These are phyloP conservation scores for Drosophila cognata DNA, from an alignment of 2,888 invertebrate species.

Conservation along the genomic window DNA sequence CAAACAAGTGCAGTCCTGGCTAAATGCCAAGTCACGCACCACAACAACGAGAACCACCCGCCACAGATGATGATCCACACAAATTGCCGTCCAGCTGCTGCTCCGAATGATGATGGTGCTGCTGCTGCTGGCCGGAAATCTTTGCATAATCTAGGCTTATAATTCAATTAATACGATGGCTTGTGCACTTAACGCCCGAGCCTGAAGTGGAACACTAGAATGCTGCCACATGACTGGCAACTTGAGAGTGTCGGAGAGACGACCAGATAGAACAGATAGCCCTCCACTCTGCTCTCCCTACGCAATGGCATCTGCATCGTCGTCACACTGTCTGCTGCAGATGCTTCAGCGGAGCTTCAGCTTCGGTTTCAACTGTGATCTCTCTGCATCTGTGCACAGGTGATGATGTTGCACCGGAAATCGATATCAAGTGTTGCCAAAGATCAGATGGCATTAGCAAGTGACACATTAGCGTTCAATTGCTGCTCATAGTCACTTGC, in stretches of 20 bases:
- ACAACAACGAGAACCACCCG: slow-evolving; percentile 34
- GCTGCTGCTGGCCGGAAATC: slow-evolving; percentile 77
- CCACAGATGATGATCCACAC: slow-evolving; percentile 64
- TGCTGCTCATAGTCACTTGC: slow-evolving; percentile 35
- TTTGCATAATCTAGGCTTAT: slow-evolving; percentile 83
- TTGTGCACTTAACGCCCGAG: slow-evolving; percentile 71
- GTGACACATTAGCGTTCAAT: slow-evolving; percentile 61
- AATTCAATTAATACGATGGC: slow-evolving; percentile 83
- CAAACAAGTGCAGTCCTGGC: slow-evolving; percentile 76
- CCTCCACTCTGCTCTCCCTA: too few relatives aligned
- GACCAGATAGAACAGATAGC: neutral
- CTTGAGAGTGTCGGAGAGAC: slow-evolving; percentile 56
- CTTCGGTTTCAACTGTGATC: slow-evolving; percentile 13
- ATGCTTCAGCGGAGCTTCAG: slow-evolving; percentile 29
- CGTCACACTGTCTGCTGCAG: slow-evolving; percentile 68
- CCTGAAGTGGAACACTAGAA: slow-evolving; percentile 79
- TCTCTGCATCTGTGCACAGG: slow-evolving; percentile 44
- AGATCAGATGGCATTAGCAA: slow-evolving; percentile 56
- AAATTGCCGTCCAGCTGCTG: slow-evolving; percentile 67
- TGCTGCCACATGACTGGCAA: slow-evolving; percentile 80
- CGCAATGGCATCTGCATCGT: slow-evolving; percentile 19
- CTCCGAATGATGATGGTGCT: slow-evolving; percentile 18
- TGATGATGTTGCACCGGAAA: slow-evolving; percentile 71
- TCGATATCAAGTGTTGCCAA: slow-evolving; percentile 56
- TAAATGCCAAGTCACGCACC: slow-evolving; percentile 67